Conservation (phyloP, 2,797 vertebrate species). For the Podarcis lilfordi region DNA sequence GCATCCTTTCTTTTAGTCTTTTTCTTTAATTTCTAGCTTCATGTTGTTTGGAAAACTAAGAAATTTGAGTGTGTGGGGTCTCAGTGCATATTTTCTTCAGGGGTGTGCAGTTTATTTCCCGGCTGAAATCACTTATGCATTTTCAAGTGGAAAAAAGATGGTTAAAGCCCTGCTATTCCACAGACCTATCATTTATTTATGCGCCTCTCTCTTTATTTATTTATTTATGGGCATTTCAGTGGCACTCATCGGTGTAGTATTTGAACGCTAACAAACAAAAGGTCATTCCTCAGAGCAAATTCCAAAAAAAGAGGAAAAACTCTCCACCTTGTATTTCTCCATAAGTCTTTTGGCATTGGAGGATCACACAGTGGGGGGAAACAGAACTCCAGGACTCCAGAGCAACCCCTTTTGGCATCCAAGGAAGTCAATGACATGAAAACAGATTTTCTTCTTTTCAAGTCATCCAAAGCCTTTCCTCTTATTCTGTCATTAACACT, state of each 20-base stretch:
- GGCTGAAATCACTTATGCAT: neutral
- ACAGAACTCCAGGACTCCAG: neutral
- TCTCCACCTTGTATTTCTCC: neutral
- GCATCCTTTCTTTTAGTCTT: neutral
- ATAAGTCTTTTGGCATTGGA: neutral
- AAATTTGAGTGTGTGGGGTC: neutral
- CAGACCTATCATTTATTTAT: neutral
- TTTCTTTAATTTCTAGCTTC: conserved; percentile 6
- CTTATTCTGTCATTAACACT: conserved; percentile 12
- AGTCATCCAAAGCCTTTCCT: neutral
- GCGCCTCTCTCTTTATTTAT: neutral
- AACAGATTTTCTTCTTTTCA: conserved; percentile 1
- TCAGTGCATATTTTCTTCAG: neutral
- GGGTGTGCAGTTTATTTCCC: conserved; percentile 13
- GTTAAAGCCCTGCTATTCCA: neutral
- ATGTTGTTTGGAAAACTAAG: neutral
- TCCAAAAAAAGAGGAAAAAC: neutral
- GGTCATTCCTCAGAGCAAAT: neutral
- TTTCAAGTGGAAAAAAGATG: neutral
- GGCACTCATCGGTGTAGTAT: neutral
- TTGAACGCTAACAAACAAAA: neutral
- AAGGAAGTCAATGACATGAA: neutral
- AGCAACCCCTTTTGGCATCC: neutral
- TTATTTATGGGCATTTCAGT: conserved; percentile 28
- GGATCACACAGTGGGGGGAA: neutral